A percentile compares a stretch with the other conserved stretches of the same genome.
These are phyloP conservation scores for Scomber scombrus DNA, from an alignment of 2,113 vertebrate species.

Conservation along the genomic window DNA sequence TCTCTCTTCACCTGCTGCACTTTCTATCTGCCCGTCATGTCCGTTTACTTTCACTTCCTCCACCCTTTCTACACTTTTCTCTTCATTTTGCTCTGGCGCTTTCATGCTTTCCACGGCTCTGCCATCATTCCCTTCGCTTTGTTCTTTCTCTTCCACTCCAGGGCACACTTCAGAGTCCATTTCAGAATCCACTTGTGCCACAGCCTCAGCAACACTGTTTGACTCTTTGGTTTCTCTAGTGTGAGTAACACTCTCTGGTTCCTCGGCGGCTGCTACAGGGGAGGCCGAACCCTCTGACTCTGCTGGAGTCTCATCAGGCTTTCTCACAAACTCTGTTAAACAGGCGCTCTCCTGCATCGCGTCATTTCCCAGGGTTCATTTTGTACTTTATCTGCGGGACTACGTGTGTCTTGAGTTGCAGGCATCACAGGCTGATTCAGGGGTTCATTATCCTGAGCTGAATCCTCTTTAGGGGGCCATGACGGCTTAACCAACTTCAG, in stretches of 20 bases:
- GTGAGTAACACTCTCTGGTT: slow-evolving; percentile 25
- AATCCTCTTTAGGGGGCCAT: slow-evolving; percentile 89
- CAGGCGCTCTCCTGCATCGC: slow-evolving; percentile 4
- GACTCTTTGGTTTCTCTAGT: slow-evolving; percentile 50
- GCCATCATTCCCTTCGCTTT: slow-evolving; percentile 29
- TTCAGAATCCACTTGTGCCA: slow-evolving; percentile 36
- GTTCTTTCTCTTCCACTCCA: slow-evolving; percentile 62
- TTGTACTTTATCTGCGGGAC: slow-evolving; percentile 61
- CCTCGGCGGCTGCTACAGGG: background rate
- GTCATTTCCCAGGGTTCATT: slow-evolving; percentile 63
- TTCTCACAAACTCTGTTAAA: slow-evolving; percentile 36
- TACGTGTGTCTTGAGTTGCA: slow-evolving; percentile 58
- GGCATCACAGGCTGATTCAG: slow-evolving; percentile 44
- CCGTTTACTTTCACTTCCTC: slow-evolving; percentile 65
- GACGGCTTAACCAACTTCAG: slow-evolving; percentile 88
- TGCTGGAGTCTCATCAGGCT: slow-evolving; percentile 40
- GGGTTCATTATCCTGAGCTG: slow-evolving; percentile 56
- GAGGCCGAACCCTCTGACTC: slow-evolving; percentile 15
- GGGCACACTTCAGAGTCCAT: slow-evolving; percentile 57
- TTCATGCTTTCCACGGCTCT: slow-evolving; percentile 37
- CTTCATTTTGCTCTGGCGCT: slow-evolving; percentile 37
- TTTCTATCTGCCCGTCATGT: slow-evolving; percentile 45
- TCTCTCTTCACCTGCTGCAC: slow-evolving; percentile 58
- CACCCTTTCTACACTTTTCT: slow-evolving; percentile 24
- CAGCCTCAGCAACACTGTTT: slow-evolving; percentile 41